Conservation (phyloP, 1,140 invertebrate genomes). For the Drosophila asahinai region DNA sequence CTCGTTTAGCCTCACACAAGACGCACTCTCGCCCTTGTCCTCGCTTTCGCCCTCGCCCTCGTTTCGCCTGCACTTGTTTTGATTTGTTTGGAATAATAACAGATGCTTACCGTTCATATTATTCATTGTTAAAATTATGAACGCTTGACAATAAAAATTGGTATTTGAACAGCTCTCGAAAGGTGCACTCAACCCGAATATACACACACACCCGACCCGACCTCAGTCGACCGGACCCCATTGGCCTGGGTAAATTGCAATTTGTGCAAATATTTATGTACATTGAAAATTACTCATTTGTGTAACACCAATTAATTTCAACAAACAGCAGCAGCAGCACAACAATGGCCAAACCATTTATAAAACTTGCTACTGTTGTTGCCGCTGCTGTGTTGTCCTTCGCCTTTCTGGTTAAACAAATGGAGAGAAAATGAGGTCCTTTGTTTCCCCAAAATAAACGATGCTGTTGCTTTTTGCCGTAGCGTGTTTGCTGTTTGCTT, state of each 20-base stretch:
- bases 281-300: slow-evolving; percentile 84
- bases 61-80: slow-evolving; percentile 78
- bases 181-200: slow-evolving; percentile 5
- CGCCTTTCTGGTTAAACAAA: slow-evolving; percentile 69
- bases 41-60: slow-evolving; percentile 26
- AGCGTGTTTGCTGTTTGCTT: slow-evolving; percentile 51
- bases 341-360: slow-evolving; percentile 66
- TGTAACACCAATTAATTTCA: slow-evolving; percentile 84
- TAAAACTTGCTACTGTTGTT: slow-evolving; percentile 49
- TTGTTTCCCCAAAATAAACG: slow-evolving; percentile 82
- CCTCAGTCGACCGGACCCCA: background rate
- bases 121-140: slow-evolving; percentile 85
- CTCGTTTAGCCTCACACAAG: slow-evolving; percentile 26
- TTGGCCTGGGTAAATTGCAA: slow-evolving; percentile 71
- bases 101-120: slow-evolving; percentile 84
- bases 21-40: slow-evolving; percentile 23
- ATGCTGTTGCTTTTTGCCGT: slow-evolving; percentile 55
- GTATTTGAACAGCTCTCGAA: slow-evolving; percentile 79
- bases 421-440: slow-evolving; percentile 77
- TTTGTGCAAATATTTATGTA: slow-evolving; percentile 84
- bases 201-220: background rate
- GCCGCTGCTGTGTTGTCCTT: slow-evolving; percentile 35
- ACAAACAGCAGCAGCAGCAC: slow-evolving; percentile 64
- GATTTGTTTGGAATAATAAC: slow-evolving; percentile 85
- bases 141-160: slow-evolving; percentile 84